Evolutionary conservation across 2,888 invertebrate genomes (phyloP), one percentile per base, ranked within the genome.

Genomic region (Ceraclea dissimilis): DNA sequence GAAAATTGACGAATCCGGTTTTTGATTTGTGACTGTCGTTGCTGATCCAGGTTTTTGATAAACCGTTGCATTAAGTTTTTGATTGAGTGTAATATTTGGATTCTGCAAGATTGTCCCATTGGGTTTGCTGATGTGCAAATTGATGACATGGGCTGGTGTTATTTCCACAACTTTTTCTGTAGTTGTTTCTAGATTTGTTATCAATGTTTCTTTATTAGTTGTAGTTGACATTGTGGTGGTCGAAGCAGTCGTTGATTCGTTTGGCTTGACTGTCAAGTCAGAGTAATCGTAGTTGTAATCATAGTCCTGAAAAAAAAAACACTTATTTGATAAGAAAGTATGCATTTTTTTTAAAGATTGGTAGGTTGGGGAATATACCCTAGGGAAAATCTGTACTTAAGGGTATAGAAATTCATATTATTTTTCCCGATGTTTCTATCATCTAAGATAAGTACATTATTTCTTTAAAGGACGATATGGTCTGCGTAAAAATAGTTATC

Each of bases 281-380:
- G 83, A 76, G 65, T 86, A 85, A 68, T 87, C 86, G 67, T 87
- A 87, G 51, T 81, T 80, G 66, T 86, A 86, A 70, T 87, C 85
- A 63, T 85, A 85, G 67, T 84, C 84, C 86, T 86, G 73, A 16
- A 57, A 59, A 31, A 53, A 52, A 53, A 52, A n/a, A n/a, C n/a
- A n/a, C 4, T 48, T 10, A 46, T 5, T 31, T 51, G 8, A 20
- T 34, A n/a, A n/a, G n/a, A n/a, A n/a, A n/a, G n/a, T n/a, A n/a
- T n/a, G n/a, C n/a, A n/a, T n/a, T n/a, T n/a, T n/a, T n/a, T n/a
- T n/a, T n/a, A n/a, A n/a, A n/a, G n/a, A n/a, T n/a, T n/a, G n/a
- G n/a, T n/a, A n/a, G n/a, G n/a, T n/a, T n/a, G n/a, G n/a, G n/a
- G n/a, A n/a, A n/a, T n/a, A n/a, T n/a, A n/a, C n/a, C n/a, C n/a